Evolutionary conservation across 37 sponge, comb jelly and placozoan species (phyloP).

Genomic region (Diacarnus erythraeanus): DNA sequence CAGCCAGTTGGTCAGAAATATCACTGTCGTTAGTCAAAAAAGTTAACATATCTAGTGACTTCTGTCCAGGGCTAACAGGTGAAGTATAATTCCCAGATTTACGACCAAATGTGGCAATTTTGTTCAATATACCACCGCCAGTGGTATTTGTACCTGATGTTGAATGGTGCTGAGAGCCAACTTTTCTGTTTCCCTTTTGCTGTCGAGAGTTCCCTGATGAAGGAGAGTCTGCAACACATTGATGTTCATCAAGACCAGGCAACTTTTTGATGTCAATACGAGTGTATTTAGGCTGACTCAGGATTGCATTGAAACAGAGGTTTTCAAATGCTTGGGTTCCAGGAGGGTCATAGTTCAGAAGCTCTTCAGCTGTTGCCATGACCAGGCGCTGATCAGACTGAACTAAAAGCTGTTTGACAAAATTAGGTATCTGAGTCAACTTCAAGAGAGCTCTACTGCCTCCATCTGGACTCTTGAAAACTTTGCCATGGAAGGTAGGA

Average conservation of each 20-base stretch:
- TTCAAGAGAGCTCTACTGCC: conserved; percentile 34
- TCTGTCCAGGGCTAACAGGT: neutral
- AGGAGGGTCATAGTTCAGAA: conserved; percentile 26
- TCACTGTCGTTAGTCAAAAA: conserved; percentile 44
- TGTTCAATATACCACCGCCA: neutral
- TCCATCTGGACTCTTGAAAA: conserved; percentile 38
- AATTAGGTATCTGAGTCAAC: conserved; percentile 27
- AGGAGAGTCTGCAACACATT: neutral
- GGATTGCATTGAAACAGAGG: conserved; percentile 37
- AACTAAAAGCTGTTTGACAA: conserved; percentile 40
- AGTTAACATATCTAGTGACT: conserved; percentile 21
- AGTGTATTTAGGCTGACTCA: conserved; percentile 21
- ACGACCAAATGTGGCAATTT: neutral
- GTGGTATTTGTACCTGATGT: neutral
- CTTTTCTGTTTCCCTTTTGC: neutral
- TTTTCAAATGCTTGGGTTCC: conserved; percentile 17
- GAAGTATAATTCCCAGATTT: neutral
- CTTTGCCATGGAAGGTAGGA: conserved; percentile 51
- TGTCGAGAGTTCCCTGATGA: neutral
- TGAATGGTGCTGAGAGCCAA: neutral
- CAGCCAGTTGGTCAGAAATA: neutral
- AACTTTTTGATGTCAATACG: conserved; percentile 17
- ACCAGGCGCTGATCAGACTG: conserved; percentile 53
- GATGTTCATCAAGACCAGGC: neutral
- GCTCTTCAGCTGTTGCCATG: conserved; percentile 21